A percentile compares a stretch with the other conserved stretches of the same genome.
Conservation (phyloP, 2,888 invertebrate genomes). For the Heteropelma amictum region DNA sequence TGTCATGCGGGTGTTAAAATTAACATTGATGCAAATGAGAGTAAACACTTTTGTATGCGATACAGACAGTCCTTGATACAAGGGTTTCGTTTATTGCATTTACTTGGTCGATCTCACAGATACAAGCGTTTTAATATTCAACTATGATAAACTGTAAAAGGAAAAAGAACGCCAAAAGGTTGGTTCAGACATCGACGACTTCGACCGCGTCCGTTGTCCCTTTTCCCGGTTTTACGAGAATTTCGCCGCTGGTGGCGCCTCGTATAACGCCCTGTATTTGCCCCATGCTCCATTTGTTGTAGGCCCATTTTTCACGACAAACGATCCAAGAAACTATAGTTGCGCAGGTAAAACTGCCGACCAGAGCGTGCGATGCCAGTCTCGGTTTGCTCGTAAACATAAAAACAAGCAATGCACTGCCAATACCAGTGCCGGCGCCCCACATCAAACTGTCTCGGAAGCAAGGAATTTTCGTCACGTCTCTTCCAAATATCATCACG, state of each 20-base stretch:
- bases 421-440: slow-evolving; percentile 86
- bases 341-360: slow-evolving; percentile 38
- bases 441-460: slow-evolving; percentile 88
- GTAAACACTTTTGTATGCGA: too few species aligned
- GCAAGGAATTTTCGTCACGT: slow-evolving; percentile 88
- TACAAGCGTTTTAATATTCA: slow-evolving; percentile 19
- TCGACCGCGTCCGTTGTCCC: slow-evolving; percentile 15
- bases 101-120: slow-evolving; percentile 1
- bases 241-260: too few species aligned
- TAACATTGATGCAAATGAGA: too few species aligned
- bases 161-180: background rate
- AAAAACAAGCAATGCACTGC: slow-evolving; percentile 84
- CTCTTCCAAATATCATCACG: slow-evolving; percentile 84
- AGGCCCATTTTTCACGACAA: slow-evolving; percentile 43
- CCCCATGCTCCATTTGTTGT: slow-evolving; percentile 30
- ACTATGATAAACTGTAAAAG: slow-evolving; percentile 11
- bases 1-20: too few species aligned
- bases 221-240: background rate
- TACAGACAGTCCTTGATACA: background rate
- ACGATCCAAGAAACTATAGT: slow-evolving; percentile 27
- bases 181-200: slow-evolving; percentile 19
- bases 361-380: slow-evolving; percentile 62
- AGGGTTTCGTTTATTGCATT: slow-evolving; percentile 30
- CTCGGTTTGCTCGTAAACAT: slow-evolving; percentile 85
- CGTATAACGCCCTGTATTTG: slow-evolving; percentile 16